A percentile compares a stretch with the other conserved stretches of the same genome.
These are phyloP conservation scores for Drosophila fulvimacula DNA, from an alignment of 2,888 invertebrate genomes.

Conservation along the genomic window DNA sequence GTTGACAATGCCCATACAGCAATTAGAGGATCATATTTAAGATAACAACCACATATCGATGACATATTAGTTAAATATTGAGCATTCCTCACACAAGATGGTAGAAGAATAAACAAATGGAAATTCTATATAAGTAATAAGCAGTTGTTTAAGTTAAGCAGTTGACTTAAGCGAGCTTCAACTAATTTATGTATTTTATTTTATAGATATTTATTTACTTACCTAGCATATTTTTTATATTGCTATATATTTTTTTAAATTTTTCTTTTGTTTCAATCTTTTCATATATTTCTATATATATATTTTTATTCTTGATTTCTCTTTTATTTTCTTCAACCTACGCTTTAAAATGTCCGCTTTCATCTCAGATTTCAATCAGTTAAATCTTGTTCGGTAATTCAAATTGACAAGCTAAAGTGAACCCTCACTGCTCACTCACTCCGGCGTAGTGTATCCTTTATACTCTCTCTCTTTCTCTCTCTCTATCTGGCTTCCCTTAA, in stretches of 20 bases:
- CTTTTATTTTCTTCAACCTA: not conserved
- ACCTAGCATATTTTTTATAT: not conserved
- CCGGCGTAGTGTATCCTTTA: no score
- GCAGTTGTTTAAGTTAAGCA: not conserved
- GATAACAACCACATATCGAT: constrained; percentile 35
- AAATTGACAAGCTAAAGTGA: constrained; percentile 51
- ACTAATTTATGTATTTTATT: not conserved
- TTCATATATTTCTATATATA: not conserved
- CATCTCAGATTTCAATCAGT: constrained; percentile 69
- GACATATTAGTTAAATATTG: constrained; percentile 10
- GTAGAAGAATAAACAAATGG: not conserved
- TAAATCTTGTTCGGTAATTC: constrained; percentile 69
- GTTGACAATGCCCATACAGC: constrained; percentile 31
- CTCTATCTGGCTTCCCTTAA: constrained; percentile 37
- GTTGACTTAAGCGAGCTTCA: not conserved
- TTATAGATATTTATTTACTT: not conserved
- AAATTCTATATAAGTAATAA: not conserved
- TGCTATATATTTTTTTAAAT: not conserved
- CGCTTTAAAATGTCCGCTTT: constrained; percentile 16
- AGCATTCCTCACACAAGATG: not conserved
- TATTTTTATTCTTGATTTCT: not conserved
- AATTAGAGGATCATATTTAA: constrained; percentile 42
- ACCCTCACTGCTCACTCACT: not conserved
- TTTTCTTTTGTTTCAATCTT: not conserved
- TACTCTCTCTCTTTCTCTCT: not conserved